Evolutionary conservation across 2,888 invertebrate species (phyloP).

Genomic region (Diadromus collaris): DNA sequence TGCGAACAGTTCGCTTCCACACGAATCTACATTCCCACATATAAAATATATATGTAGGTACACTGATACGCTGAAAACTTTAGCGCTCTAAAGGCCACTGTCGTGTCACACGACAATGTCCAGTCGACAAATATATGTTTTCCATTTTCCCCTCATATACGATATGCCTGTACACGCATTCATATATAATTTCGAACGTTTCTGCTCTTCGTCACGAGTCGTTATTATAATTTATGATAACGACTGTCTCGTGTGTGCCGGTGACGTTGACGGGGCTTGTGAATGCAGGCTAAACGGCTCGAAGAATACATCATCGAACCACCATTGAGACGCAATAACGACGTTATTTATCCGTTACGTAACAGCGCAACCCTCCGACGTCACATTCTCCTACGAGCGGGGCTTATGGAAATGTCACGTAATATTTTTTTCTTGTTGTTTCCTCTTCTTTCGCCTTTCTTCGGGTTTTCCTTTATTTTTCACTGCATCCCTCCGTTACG

Average conservation of each 20-base stretch:
- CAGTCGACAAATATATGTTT: conserved; percentile 15
- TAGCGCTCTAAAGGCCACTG: background rate
- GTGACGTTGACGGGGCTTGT: conserved; percentile 15
- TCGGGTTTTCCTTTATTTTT: conserved; percentile 12
- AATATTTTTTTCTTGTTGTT: conserved; percentile 26
- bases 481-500: conserved; percentile 40
- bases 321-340: background rate
- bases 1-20: conserved; percentile 9
- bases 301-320: conserved; percentile 14
- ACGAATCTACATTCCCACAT: background rate
- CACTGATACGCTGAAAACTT: conserved; percentile 2
- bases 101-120: conserved; percentile 30
- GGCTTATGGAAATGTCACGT: conserved; percentile 44
- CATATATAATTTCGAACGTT: conserved; percentile 11
- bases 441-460: background rate
- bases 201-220: background rate
- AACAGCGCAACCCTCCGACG: background rate
- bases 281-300: conserved; percentile 6
- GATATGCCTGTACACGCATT: background rate
- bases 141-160: background rate
- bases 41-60: conserved; percentile 19
- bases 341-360: conserved; percentile 5
- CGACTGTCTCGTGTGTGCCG: conserved; percentile 13
- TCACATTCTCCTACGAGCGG: conserved; percentile 1
- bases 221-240: conserved; percentile 15